Evolutionary conservation across 2,888 invertebrate genomes (phyloP).

Genomic region (Trissoscelio sp.): DNA sequence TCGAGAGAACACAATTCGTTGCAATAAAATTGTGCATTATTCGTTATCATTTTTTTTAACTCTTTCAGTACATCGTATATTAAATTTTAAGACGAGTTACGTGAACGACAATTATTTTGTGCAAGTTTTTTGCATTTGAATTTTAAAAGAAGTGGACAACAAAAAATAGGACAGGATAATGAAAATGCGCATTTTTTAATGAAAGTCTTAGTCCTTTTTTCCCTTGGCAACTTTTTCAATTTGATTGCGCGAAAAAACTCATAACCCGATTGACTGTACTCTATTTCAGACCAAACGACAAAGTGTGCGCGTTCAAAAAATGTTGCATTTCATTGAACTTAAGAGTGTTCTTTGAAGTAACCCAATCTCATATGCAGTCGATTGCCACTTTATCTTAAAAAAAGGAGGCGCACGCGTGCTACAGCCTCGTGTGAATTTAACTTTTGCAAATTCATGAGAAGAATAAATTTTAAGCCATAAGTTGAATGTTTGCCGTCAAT

Average conservation of each 20-base stretch:
- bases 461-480: conserved; percentile 61
- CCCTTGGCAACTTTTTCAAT: conserved; percentile 39
- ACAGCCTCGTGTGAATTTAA: conserved; percentile 54
- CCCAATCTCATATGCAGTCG: conserved; percentile 60
- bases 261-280: conserved; percentile 48
- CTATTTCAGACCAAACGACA: conserved; percentile 23
- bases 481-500: conserved; percentile 59
- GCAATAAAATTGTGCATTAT: conserved; percentile 67
- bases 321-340: conserved; percentile 58
- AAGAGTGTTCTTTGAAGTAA: conserved; percentile 64
- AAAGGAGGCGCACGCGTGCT: conserved; percentile 54
- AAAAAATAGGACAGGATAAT: not conserved
- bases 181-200: conserved; percentile 29
- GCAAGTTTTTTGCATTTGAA: not conserved
- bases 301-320: conserved; percentile 44
- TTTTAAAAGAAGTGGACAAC: no score
- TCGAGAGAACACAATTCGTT: conserved; percentile 63
- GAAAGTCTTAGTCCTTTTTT: not conserved
- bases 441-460: conserved; percentile 63
- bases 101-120: conserved; percentile 33
- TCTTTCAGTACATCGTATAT: conserved; percentile 34
- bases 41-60: conserved; percentile 50
- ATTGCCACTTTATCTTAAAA: conserved; percentile 67
- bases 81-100: conserved; percentile 55
- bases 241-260: conserved; percentile 29